Base-by-base conservation (phyloP, 2,113 vertebrate genomes). In the Turnix velox region DNA sequence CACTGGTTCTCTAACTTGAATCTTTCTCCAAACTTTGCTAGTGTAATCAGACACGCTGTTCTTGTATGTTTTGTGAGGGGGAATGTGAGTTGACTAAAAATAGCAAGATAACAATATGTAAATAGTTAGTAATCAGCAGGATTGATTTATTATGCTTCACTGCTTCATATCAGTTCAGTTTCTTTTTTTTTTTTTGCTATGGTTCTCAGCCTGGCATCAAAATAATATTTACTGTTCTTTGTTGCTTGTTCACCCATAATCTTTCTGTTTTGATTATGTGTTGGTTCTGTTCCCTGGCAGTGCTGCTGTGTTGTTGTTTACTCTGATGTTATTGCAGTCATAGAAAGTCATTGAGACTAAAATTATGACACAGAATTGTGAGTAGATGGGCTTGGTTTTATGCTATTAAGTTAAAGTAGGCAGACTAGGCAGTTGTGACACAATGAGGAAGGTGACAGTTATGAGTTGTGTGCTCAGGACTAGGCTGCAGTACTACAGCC, bases 221-320 rank as follows among this genome's bases (percentile, higher is more conserved):
- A 92, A 55, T 83, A 79, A 75, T 92, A 73, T 87, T 94, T 86
- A 66, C 66, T 91, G 46, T 88, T 92, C 90, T 67, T 75, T 77
- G 73, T 72, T 74, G 11, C 27, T 82, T 68, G 20, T 61, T 87
- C 84, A 54, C 25, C 23, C n/a, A 3, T 81, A 65, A 18, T 82
- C 49, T 83, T 89, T 75, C 57, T 61, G 0, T 57, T 84, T 93
- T 84, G 62, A 31, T 88, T 61, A 35, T 20, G 14, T 43, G 57
- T 69, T 88, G 1, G 1, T 85, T 88, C 37, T 90, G 35, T 49
- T 87, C 52, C 61, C 72, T 72, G 40, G 54, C 71, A 78, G 54
- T 35, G 35, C 28, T 23, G 23, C 48, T 57, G 22, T 8, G 5
- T 61, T 93, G 90, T 88, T 84, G 45, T 94, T 94, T 90, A 31